Percentiles rank a stretch among this genome's conserved stretches.
Evolutionary conservation across 35 echinoderm and acorn worm genomes (phyloP).

Genomic region (Anneissia japonica): DNA sequence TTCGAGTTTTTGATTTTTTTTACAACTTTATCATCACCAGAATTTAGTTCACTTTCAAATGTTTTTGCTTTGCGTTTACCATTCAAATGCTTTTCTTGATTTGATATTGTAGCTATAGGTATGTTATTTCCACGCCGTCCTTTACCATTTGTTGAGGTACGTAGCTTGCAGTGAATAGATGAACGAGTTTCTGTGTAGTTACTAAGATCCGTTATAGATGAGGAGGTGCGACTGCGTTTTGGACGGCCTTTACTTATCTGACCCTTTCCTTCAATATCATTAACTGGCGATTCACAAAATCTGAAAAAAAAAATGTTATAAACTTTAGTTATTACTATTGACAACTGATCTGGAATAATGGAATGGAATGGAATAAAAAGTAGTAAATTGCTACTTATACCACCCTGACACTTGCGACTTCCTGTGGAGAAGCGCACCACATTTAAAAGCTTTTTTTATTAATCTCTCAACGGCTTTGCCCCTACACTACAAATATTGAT

Average conservation of each 20-base stretch:
- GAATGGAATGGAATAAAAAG: too few species aligned
- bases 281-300: constrained; percentile 96
- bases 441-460: too few species aligned
- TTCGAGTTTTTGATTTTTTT: constrained; percentile 66
- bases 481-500: too few species aligned
- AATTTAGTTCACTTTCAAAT: constrained; percentile 32
- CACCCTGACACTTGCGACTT: too few species aligned
- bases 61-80: constrained; percentile 70
- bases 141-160: constrained; percentile 78
- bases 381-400: too few species aligned
- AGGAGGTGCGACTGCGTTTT: constrained; percentile 70
- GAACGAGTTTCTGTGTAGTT: constrained; percentile 94
- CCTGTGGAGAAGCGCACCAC: too few species aligned
- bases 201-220: constrained; percentile 65
- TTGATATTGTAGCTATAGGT: constrained; percentile 53
- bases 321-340: too few species aligned
- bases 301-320: too few species aligned
- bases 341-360: too few species aligned
- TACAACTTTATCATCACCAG: constrained; percentile 34
- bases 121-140: constrained; percentile 68
- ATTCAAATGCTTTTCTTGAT: constrained; percentile 19
- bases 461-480: too few species aligned
- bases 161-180: constrained; percentile 96
- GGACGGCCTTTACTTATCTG: constrained; percentile 55
- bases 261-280: constrained; percentile 68